These are phyloP conservation scores for Sturnira hondurensis DNA, from an alignment of 2,113 vertebrate species.

Conservation along the genomic window DNA sequence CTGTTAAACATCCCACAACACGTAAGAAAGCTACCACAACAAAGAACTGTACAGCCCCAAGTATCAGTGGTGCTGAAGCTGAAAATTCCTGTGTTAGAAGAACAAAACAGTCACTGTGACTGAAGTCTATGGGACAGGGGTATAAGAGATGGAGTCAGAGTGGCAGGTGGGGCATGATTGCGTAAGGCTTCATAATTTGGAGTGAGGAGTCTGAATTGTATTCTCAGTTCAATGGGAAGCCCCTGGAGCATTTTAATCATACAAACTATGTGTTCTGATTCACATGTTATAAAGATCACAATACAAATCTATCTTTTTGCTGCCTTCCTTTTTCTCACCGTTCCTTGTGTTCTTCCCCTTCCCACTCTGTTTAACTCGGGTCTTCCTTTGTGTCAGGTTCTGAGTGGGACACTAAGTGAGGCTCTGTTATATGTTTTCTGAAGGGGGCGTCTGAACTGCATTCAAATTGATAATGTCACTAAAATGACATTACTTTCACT, in stretches of 20 bases:
- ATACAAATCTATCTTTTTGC: neutral
- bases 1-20: too few relatives aligned
- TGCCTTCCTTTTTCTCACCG: neutral
- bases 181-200: neutral
- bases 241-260: neutral
- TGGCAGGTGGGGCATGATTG: accelerated
- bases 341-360: neutral
- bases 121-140: accelerated
- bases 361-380: too few relatives aligned
- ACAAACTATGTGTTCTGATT: accelerated
- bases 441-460: neutral
- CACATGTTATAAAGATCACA: neutral
- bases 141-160: neutral
- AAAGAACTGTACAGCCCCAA: neutral
- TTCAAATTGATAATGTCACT: neutral
- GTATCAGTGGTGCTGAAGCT: accelerated
- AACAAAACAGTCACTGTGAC: neutral
- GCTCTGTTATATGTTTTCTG: neutral
- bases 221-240: neutral
- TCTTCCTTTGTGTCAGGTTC: neutral
- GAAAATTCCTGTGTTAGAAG: neutral
- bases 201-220: neutral
- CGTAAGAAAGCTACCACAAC: neutral
- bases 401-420: neutral
- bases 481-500: neutral